Percentiles rank a stretch among this genome's conserved stretches.
Conservation (phyloP, 1,140 invertebrate genomes). For the Conopomorpha cramerella region DNA sequence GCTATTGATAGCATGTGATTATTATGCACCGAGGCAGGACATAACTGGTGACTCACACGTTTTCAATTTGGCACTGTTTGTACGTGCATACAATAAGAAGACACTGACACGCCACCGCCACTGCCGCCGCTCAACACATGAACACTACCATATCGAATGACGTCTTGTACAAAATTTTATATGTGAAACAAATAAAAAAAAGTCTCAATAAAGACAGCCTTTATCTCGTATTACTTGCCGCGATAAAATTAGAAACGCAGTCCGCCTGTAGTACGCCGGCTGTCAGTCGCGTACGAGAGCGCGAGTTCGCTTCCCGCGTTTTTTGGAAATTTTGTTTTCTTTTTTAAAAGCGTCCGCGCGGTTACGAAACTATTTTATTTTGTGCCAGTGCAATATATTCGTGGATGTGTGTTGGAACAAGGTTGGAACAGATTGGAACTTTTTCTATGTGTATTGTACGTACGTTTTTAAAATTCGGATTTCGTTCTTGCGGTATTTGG, state of each 20-base stretch:
- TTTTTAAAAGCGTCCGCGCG: slow-evolving; percentile 22
- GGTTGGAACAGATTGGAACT: too few species aligned
- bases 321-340: slow-evolving; percentile 20
- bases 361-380: slow-evolving; percentile 30
- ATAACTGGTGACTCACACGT: too few species aligned
- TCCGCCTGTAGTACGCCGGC: slow-evolving; percentile 20
- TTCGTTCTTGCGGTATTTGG: slow-evolving; percentile 18
- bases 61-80: too few species aligned
- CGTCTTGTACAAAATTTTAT: slow-evolving; percentile 5
- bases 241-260: slow-evolving; percentile 51
- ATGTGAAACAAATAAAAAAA: slow-evolving; percentile 13
- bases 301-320: slow-evolving; percentile 26
- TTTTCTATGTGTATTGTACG: too few species aligned
- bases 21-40: background rate
- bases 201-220: slow-evolving; percentile 44
- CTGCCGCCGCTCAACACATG: background rate
- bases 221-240: slow-evolving; percentile 53
- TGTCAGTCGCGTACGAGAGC: slow-evolving; percentile 35
- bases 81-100: background rate
- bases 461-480: background rate
- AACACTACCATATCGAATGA: background rate
- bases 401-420: slow-evolving; percentile 22
- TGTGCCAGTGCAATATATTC: slow-evolving; percentile 28
- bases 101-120: background rate
- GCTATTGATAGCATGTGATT: too few species aligned